Evolutionary conservation across 1,140 invertebrate species (phyloP).

Genomic region (Planococcus citri): DNA sequence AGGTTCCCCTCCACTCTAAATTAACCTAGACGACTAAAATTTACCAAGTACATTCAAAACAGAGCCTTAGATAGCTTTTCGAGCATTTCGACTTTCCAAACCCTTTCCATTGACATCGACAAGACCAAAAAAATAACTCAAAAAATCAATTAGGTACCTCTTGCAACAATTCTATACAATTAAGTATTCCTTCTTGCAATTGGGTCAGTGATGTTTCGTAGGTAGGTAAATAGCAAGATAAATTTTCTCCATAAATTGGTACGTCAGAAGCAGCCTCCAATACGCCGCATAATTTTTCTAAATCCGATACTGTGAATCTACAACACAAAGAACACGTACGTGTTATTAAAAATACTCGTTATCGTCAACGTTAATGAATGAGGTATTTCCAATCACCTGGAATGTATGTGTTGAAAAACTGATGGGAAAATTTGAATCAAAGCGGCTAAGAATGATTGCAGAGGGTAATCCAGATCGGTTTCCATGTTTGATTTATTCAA

Average conservation of each 20-base stretch:
- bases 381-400: conserved; percentile 35
- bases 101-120: no score
- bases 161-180: conserved; percentile 65
- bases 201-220: conserved; percentile 43
- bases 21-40: neutral
- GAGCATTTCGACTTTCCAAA: no score
- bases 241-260: conserved; percentile 68
- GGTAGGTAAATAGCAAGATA: conserved; percentile 58
- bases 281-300: conserved; percentile 65
- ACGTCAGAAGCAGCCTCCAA: conserved; percentile 63
- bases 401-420: conserved; percentile 79
- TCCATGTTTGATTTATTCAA: conserved; percentile 41
- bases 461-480: conserved; percentile 13
- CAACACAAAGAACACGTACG: neutral
- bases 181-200: conserved; percentile 69
- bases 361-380: neutral
- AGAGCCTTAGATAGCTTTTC: no score
- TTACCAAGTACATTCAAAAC: no score
- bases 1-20: no score
- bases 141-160: conserved; percentile 45
- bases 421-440: conserved; percentile 87
- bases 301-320: conserved; percentile 39
- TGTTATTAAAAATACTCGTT: conserved; percentile 14
- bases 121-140: no score
- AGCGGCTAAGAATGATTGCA: conserved; percentile 78